These are phyloP conservation scores for Drosophila sulfurigaster DNA, from an alignment of 1,140 invertebrate species.

Conservation along the genomic window DNA sequence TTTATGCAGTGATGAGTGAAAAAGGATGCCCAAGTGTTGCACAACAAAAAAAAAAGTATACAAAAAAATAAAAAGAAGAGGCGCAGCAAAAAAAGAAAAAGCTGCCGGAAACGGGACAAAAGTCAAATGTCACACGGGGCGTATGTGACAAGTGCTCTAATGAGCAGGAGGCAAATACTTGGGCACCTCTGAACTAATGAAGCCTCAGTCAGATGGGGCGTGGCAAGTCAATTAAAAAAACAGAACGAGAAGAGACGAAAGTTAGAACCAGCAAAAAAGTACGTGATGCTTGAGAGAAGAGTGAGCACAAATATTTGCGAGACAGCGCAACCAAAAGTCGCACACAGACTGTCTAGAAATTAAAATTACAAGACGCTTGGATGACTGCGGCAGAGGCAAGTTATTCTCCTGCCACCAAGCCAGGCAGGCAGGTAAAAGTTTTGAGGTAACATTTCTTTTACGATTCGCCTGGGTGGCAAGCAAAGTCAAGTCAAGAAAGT, in stretches of 20 bases:
- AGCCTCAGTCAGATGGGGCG: conserved; percentile 31
- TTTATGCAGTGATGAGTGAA: conserved; percentile 83
- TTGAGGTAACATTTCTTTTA: conserved; percentile 81
- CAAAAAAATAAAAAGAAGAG: conserved; percentile 24
- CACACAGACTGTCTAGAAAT: conserved; percentile 78
- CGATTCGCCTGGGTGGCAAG: conserved; percentile 70
- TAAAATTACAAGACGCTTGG: conserved; percentile 80
- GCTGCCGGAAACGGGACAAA: conserved; percentile 56
- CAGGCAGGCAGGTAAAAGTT: conserved; percentile 55
- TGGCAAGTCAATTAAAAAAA: conserved; percentile 80
- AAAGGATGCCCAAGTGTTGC: conserved; percentile 63
- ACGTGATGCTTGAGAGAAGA: conserved; percentile 62
- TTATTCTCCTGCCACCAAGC: background rate
- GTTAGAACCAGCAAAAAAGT: conserved; percentile 67
- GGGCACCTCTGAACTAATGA: conserved; percentile 72
- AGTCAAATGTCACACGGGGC: conserved; percentile 62
- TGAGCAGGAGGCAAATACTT: conserved; percentile 57
- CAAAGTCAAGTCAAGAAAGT: conserved; percentile 16
- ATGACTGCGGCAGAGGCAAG: conserved; percentile 40
- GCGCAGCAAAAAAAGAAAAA: background rate
- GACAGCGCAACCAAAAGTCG: conserved; percentile 64
- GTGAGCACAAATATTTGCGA: conserved; percentile 49
- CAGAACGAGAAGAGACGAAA: conserved; percentile 24
- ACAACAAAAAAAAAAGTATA: conserved; percentile 26
- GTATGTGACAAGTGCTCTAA: conserved; percentile 80